phyloP scores from a whole-genome alignment of 2,113 vertebrate genomes.

The Lanius collurio region DNA sequence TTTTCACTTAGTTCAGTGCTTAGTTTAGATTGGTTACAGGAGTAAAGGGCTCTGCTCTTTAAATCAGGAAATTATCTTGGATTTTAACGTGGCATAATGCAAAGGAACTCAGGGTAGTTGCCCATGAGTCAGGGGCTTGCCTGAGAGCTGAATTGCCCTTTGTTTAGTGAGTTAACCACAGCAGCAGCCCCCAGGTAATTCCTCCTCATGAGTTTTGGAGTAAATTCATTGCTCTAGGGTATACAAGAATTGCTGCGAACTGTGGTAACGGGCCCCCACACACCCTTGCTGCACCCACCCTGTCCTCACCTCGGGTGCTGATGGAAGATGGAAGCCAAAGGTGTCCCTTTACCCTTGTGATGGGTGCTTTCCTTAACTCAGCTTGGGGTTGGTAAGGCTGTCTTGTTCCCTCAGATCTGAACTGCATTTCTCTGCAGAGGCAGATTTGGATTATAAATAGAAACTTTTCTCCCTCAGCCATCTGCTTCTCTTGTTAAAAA shows the following conservation, averaged over 20 bases:
- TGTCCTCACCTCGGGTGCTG: neutral
- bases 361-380: neutral
- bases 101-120: neutral
- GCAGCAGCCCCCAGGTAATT: neutral
- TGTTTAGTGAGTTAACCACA: neutral
- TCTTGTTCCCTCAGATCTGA: neutral
- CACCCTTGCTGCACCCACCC: neutral
- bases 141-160: neutral
- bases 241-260: neutral
- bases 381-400: neutral
- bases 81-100: neutral
- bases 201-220: fast-evolving
- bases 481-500: neutral
- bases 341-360: neutral
- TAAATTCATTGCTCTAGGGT: neutral
- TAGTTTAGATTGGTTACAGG: neutral
- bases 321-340: neutral
- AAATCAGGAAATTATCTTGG: neutral
- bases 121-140: neutral
- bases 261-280: fast-evolving
- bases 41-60: neutral
- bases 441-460: conserved; percentile 3
- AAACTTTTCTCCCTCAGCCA: neutral
- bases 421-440: neutral
- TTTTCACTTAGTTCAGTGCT: neutral